Conservation (phyloP, 1,140 invertebrate genomes). For the Drosophila leontia region DNA sequence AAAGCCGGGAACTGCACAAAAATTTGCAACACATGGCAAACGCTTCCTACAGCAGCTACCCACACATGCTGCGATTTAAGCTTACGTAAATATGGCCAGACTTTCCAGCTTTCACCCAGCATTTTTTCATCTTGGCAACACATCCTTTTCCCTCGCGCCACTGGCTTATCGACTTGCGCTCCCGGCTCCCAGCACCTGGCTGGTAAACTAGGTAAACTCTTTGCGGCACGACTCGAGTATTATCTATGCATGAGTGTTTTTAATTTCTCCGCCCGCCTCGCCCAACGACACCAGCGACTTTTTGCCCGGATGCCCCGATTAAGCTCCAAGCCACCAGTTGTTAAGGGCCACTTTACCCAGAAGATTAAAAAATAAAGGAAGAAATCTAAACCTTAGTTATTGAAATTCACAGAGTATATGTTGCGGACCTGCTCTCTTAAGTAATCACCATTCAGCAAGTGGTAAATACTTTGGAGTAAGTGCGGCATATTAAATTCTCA, state of each 20-base stretch:
- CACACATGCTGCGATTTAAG: conserved; percentile 53
- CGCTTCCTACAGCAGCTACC: conserved; percentile 14
- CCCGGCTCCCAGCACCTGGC: conserved; percentile 18
- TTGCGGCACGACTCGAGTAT: conserved; percentile 44
- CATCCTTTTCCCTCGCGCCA: conserved; percentile 32
- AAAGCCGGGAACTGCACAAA: conserved; percentile 47
- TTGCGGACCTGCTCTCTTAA: neutral
- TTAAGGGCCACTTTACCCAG: conserved; percentile 24
- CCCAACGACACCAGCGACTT: conserved; percentile 2
- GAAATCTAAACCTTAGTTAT: conserved; percentile 9
- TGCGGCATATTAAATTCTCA: neutral
- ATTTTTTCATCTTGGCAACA: conserved; percentile 37
- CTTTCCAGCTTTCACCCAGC: conserved; percentile 22
- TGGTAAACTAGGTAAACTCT: conserved; percentile 46
- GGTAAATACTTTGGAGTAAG: neutral
- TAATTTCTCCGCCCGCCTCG: conserved; percentile 43
- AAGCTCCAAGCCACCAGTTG: conserved; percentile 29
- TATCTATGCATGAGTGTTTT: conserved; percentile 69
- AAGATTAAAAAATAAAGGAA: neutral
- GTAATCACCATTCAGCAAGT: neutral
- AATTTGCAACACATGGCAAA: conserved; percentile 47
- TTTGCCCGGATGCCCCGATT: conserved; percentile 29
- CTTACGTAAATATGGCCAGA: conserved; percentile 56
- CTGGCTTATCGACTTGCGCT: conserved; percentile 61
- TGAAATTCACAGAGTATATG: conserved; percentile 5